Percentiles rank a stretch among this genome's conserved stretches.
These are phyloP conservation scores for Theristicus caerulescens DNA, from an alignment of 2,113 vertebrate species.

Conservation along the genomic window DNA sequence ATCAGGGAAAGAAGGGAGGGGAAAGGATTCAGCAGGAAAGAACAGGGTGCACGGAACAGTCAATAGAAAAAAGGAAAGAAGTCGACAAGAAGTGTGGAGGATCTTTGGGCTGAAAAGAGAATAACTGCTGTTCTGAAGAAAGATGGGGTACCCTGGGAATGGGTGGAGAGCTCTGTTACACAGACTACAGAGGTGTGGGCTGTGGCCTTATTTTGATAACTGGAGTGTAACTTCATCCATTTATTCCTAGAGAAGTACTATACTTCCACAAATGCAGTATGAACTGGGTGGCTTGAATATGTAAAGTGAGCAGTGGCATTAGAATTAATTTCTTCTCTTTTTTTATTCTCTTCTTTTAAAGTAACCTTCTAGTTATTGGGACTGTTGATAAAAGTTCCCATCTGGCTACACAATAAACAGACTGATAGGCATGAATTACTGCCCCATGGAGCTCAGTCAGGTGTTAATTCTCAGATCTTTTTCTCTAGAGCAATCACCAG, in stretches of 20 bases:
- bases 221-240: background rate
- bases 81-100: rapidly evolving
- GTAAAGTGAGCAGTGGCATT: background rate
- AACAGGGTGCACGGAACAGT: rapidly evolving
- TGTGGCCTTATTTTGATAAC: background rate
- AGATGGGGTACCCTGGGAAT: background rate
- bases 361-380: background rate
- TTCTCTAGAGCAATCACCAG: background rate
- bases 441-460: background rate
- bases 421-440: background rate
- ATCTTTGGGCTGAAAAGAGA: background rate
- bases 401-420: background rate
- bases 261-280: background rate
- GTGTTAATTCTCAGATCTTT: background rate
- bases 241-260: background rate
- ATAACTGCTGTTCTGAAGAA: background rate
- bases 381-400: background rate
- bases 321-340: background rate
- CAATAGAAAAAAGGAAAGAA: background rate
- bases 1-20: background rate
- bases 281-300: background rate
- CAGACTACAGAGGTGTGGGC: rapidly evolving
- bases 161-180: background rate
- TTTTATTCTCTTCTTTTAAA: background rate
- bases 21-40: background rate